Evolutionary conservation across 2,113 vertebrate genomes (phyloP), one percentile per base, ranked within the genome.

Genomic region (Cheirogaleus medius): DNA sequence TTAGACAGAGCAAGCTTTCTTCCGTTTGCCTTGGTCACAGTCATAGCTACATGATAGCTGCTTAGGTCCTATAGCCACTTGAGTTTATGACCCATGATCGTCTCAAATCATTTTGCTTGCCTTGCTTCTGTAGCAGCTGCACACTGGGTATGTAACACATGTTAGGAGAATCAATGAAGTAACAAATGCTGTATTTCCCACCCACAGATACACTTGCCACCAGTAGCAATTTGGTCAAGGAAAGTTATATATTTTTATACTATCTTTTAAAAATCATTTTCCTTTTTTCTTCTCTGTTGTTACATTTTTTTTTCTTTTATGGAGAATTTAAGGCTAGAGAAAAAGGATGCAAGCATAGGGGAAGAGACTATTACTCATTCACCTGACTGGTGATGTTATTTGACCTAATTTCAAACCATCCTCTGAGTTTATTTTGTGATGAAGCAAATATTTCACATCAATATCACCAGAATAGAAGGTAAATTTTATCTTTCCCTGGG

Each of bases 391-490:
- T 69, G 47, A 66, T 68, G 34, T 85, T 84, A 87, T 91, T 87
- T 84, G 88, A 93, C 42, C 52, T 47, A 25, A 71, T 90, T 94
- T 96, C 77, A 91, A 87, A 91, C 20, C 60, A 13, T 49, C 56
- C 49, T 91, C 63, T 85, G 81, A 82, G 82, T 86, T 92, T 92
- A 58, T 78, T 90, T 96, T 64, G 84, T 69, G 37, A 84, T 49
- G 29, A 52, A 92, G 69, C 37, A 92, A 95, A 80, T 76, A 90
- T 83, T 87, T 96, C 63, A 63, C n/a, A 81, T 49, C 54, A 47
- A 76, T 83, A 54, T 42, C 14, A 34, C 20, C 54, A 73, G 64
- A 77, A 63, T 8, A 69, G 32, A 93, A 91, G 42, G 68, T 56
- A 94, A 63, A 83, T n/a, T 78, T 91, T 88, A 87, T 66, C 60